Evolutionary conservation across 2,113 vertebrate genomes (phyloP), one percentile per base, ranked within the genome.

Genomic region (Arvicanthis niloticus): DNA sequence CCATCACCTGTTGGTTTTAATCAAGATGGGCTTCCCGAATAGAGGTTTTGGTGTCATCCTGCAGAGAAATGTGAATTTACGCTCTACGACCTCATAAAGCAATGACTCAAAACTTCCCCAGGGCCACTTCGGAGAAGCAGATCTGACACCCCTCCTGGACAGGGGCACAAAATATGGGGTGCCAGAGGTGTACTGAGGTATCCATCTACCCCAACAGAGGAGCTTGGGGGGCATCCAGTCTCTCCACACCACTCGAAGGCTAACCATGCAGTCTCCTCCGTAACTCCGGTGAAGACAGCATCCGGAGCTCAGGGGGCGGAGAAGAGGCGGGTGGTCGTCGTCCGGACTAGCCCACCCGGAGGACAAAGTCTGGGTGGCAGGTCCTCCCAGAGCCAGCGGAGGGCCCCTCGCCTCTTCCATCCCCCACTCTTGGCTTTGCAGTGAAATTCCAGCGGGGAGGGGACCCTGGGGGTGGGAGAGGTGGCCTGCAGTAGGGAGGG

Each of bases 371-470:
- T 94, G 97, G 96, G 94, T 96, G 97, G 95, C 91, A 19, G 56
- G 62, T 65, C 81, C 91, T 76, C 37, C 58, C 0, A 19, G 75
- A 65, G 67, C 10, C 42, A 86, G 91, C 81, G 31, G 24, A 91
- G 88, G 91, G 70, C 37, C 62, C 81, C 90, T 87, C 29, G 53
- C 88, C 86, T 72, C 96, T 56, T 22, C 21, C 92, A 84, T 95
- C 89, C 65, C 29, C 96, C 60, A 84, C 80, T 34, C 60, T 73
- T 67, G 24, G 96, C 95, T 95, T 97, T 40, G 82, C 91, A 5
- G 89, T 82, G 96, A 91, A 96, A 98, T 97, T 97, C 97, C 96
- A 65, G 89, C 51, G 92, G 91, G 92, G 89, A 78, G 95, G 62
- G 95, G 86, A 51, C 17, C n/a, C 22, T 29, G 29, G n/a, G 56